Evolutionary conservation across 1,140 invertebrate genomes (phyloP).

Genomic region (Subanguina moxae): DNA sequence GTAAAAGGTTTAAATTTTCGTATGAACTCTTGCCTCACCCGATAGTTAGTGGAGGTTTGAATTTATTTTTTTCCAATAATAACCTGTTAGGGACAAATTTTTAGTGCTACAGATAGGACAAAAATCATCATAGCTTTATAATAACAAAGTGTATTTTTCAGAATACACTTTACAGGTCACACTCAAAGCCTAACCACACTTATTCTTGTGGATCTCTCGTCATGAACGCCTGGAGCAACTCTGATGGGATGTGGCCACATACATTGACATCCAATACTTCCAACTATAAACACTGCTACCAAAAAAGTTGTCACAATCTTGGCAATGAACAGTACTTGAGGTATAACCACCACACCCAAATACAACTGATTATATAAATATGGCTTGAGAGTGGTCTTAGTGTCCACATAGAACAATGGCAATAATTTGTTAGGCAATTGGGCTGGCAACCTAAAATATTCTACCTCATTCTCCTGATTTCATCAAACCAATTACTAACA

Average conservation of each 20-base stretch:
- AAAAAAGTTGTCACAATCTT: conserved; percentile 5
- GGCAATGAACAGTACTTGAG: not conserved
- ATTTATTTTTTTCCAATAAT: no score
- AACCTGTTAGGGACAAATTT: no score
- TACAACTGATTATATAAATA: not conserved
- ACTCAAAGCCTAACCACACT: not conserved
- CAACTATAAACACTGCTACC: not conserved
- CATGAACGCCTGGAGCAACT: not conserved
- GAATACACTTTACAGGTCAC: no score
- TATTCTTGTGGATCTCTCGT: not conserved
- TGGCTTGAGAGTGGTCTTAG: not conserved
- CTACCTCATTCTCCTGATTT: not conserved
- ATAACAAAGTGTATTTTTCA: no score
- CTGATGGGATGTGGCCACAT: not conserved
- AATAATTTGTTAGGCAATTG: conserved; percentile 8
- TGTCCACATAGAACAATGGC: not conserved
- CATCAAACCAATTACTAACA: not conserved
- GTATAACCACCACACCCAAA: conserved; percentile 8
- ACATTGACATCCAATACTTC: not conserved
- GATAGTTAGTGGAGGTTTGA: no score
- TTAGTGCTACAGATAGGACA: no score
- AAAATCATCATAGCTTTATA: no score
- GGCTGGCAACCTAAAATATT: not conserved
- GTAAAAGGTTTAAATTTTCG: no score
- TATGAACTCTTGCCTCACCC: no score